Base-by-base conservation (phyloP, 2,888 invertebrate genomes). In the Eledona agricola region DNA sequence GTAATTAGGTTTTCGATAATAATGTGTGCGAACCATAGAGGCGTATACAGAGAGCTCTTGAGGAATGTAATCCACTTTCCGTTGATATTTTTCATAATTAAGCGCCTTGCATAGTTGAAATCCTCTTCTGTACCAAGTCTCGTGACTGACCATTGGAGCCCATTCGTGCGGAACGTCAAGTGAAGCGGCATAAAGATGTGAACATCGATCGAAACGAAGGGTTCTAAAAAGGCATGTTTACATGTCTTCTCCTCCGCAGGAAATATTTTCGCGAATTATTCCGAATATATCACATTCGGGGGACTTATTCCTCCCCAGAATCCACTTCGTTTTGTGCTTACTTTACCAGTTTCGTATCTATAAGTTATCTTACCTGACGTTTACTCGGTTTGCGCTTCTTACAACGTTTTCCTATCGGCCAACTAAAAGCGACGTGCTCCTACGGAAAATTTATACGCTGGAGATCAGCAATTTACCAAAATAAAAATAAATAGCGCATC, bases 151-250 rank as follows among this genome's bases (percentile, higher is more conserved):
- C 38, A 49, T 57, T 55, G 56, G 31, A 32, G 45, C 20, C 50
- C 38, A 43, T 56, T 43, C 55, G 29, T 54, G 60, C 53, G 40
- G 55, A 61, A 58, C 52, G 55, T 47, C 57, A 59, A 59, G 54
- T 58, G 57, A 42, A 46, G 59, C 59, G 55, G 53, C 45, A 58
- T 58, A 51, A 58, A 59, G 57, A 61, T 51, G 58, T 61, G 57
- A 55, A 54, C 53, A 55, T 46, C 55, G 54, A 59, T 61, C 57
- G 55, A 28, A 38, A 29, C 29, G 20, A 38, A 46, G 57, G 52
- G 57, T 57, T 59, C 55, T 56, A 58, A 60, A 57, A 53, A 58
- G 55, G 50, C 52, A 61, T 61, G 61, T 59, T 61, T 61, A 61
- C 61, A 61, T 58, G 59, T 59, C 50, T 54, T 35, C 26, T 51